Percentiles rank a stretch among this genome's conserved stretches.
Evolutionary conservation across 2,888 invertebrate species (phyloP).

Genomic region (Athalia circularis): DNA sequence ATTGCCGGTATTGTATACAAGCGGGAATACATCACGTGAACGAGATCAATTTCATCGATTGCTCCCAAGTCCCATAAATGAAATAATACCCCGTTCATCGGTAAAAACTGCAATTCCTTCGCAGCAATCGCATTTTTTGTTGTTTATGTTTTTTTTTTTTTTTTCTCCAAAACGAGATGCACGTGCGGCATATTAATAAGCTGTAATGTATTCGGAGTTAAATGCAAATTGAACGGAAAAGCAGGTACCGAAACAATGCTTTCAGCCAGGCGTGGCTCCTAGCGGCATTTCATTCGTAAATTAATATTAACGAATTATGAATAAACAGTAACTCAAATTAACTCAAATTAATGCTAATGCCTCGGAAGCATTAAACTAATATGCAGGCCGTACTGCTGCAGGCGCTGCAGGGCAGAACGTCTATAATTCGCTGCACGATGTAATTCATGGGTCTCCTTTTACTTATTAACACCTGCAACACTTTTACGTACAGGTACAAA

Average conservation of each 20-base stretch:
- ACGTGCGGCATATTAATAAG: slow-evolving; percentile 56
- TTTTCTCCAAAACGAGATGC: neutral
- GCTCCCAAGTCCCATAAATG: no score
- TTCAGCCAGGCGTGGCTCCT: slow-evolving; percentile 60
- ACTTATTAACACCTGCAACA: slow-evolving; percentile 13
- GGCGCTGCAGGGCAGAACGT: slow-evolving; percentile 26
- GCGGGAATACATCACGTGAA: no score
- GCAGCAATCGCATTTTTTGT: neutral
- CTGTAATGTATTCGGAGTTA: slow-evolving; percentile 69
- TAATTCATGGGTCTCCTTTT: neutral
- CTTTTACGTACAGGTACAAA: neutral
- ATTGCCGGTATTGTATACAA: no score
- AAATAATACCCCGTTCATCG: no score
- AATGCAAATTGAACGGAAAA: slow-evolving; percentile 71
- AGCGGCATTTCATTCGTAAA: slow-evolving; percentile 64
- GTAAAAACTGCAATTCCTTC: neutral
- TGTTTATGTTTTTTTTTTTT: neutral
- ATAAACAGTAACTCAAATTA: slow-evolving; percentile 70
- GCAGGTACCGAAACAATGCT: slow-evolving; percentile 70
- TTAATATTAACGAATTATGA: slow-evolving; percentile 70
- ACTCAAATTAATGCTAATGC: slow-evolving; percentile 70
- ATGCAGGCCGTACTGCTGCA: slow-evolving; percentile 43
- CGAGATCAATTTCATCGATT: no score
- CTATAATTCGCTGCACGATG: neutral
- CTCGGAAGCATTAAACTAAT: slow-evolving; percentile 65